Base-by-base conservation (phyloP, 1,140 invertebrate species). In the Drosophila varians region DNA sequence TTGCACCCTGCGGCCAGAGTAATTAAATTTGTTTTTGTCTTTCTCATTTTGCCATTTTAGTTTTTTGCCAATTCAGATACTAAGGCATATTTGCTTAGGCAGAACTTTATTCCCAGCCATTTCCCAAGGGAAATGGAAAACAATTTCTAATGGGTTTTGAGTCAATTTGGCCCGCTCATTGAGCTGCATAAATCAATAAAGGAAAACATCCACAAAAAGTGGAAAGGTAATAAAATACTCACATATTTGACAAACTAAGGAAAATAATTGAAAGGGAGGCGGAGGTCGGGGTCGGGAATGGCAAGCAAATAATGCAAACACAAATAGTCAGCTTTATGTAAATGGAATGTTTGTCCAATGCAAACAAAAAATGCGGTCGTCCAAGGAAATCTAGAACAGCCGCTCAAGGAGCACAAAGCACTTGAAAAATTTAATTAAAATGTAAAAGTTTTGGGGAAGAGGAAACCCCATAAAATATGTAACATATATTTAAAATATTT, bases 281-380 rank as follows among this genome's bases (percentile, higher is more conserved):
- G 23, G 16, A 2, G 3, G 12, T n/a, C n/a, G n/a, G n/a, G n/a
- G n/a, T n/a, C n/a, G 62, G 45, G 34, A 42, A 46, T 21, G 54
- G 57, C 46, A 47, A 47, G 79, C 55, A 77, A 83, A 77, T 74
- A 84, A 58, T 55, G 71, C 71, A 64, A 79, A 86, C 45, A 58
- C 57, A 73, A 80, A 86, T 86, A 80, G 61, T 43, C 76, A 87
- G 86, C 77, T 82, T 79, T 86, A 86, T 86, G 82, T 58, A 86
- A 86, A 82, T 86, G 74, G 77, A 86, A 86, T 82, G 86, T 86
- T 87, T 82, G 83, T 45, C 57, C 75, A 69, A 60, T 68, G 76
- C 76, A 79, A 77, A 80, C 58, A 68, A 54, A 82, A 73, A 80
- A 36, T 69, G 62, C 68, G 75, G 80, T 55, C 61, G 62, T 34